These are phyloP conservation scores for Microtus montanus DNA, from an alignment of 2,113 vertebrate species.

Conservation along the genomic window DNA sequence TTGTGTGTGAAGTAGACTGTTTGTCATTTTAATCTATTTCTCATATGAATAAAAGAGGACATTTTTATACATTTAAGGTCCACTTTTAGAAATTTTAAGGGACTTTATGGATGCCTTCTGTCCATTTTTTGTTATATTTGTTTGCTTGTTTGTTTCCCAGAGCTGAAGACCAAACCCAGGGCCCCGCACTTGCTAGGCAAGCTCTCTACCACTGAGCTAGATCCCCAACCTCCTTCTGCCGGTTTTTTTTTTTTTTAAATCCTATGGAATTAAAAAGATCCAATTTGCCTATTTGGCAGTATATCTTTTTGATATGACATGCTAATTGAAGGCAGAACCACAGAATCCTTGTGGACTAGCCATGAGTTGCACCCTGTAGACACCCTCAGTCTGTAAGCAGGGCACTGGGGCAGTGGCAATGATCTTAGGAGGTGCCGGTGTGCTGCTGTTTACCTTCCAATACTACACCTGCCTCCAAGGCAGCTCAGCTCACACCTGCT, in stretches of 20 bases:
- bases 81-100: constrained; percentile 8
- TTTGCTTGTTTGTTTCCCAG: too few relatives aligned
- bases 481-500: neutral
- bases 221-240: neutral
- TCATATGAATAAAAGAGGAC: neutral
- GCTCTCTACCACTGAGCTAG: too few relatives aligned
- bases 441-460: neutral
- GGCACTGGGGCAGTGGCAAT: neutral
- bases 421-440: neutral
- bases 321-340: neutral
- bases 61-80: constrained; percentile 7
- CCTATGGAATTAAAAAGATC: neutral
- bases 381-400: neutral
- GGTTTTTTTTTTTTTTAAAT: neutral
- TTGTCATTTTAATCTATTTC: constrained; percentile 34
- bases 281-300: constrained; percentile 39
- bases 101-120: constrained; percentile 8
- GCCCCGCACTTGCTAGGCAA: too few relatives aligned
- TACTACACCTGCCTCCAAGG: neutral
- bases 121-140: neutral
- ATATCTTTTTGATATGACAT: constrained; percentile 23
- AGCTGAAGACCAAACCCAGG: too few relatives aligned
- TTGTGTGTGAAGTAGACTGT: constrained; percentile 36
- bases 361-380: neutral
- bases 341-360: neutral